A percentile compares a stretch with the other conserved stretches of the same genome.
phyloP scores from a whole-genome alignment of 2,113 vertebrate species.

The Hemicordylus capensis region DNA sequence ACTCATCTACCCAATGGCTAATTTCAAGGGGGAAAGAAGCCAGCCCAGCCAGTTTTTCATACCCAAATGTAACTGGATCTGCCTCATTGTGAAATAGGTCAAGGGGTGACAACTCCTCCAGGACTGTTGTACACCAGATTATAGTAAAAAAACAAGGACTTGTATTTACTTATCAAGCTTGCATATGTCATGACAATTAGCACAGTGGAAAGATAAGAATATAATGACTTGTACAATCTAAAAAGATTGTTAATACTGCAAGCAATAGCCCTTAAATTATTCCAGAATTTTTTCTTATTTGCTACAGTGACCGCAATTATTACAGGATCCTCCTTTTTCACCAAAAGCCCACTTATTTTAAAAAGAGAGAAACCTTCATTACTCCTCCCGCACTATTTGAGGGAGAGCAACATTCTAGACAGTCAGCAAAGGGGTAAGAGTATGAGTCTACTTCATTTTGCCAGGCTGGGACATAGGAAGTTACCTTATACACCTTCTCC shows the following conservation, averaged over 20 bases:
- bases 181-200: neutral
- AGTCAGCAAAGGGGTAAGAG: neutral
- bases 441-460: neutral
- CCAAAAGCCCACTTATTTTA: neutral
- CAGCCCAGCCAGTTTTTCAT: neutral
- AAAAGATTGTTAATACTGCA: neutral
- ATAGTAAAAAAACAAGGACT: neutral
- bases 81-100: constrained; percentile 6
- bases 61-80: neutral
- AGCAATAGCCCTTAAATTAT: constrained; percentile 27
- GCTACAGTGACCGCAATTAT: neutral
- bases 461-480: too few species aligned
- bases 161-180: neutral
- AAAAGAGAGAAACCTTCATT: neutral
- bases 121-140: neutral
- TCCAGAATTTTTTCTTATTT: neutral
- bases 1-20: neutral
- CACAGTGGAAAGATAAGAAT: neutral
- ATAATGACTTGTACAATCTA: neutral
- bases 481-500: too few species aligned
- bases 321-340: neutral
- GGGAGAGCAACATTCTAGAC: neutral
- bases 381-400: neutral
- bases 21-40: neutral
- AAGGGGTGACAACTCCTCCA: constrained; percentile 15